Percentiles rank a stretch among this genome's conserved stretches.
These are phyloP conservation scores for Macrotis lagotis DNA, from an alignment of 2,113 vertebrate species.

Conservation along the genomic window DNA sequence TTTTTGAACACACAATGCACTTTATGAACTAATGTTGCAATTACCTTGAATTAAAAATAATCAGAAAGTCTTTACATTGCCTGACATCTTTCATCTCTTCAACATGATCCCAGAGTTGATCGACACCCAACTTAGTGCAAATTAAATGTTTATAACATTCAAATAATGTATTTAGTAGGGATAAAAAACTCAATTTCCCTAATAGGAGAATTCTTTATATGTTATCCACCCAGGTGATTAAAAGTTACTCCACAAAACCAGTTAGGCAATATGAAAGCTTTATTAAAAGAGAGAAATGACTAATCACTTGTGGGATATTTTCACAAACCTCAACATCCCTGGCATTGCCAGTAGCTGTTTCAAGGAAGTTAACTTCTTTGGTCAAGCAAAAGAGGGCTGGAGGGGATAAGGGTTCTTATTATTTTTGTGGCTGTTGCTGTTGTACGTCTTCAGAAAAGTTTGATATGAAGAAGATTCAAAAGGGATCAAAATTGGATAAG, in stretches of 20 bases:
- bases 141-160: constrained; percentile 54
- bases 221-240: not conserved
- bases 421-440: too few species aligned
- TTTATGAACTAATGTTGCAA: not conserved
- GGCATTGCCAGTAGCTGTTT: not conserved
- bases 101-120: constrained; percentile 13
- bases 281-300: not conserved
- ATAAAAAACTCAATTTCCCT: not conserved
- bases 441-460: not conserved
- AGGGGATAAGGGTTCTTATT: too few species aligned
- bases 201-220: constrained; percentile 18
- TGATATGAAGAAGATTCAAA: not conserved
- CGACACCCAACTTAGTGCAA: constrained; percentile 57
- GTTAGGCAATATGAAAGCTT: not conserved
- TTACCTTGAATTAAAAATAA: constrained; percentile 19
- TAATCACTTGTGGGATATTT: not conserved
- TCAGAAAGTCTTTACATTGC: constrained; percentile 49
- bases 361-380: not conserved
- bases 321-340: not conserved
- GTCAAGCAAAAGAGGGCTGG: not conserved
- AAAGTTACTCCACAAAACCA: not conserved
- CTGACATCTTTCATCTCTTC: constrained; percentile 24
- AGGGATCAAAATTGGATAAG: not conserved
- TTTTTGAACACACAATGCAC: constrained; percentile 57
- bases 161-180: constrained; percentile 43